Conservation (phyloP, 1,140 invertebrate genomes). For the Temnothorax longispinosus region DNA sequence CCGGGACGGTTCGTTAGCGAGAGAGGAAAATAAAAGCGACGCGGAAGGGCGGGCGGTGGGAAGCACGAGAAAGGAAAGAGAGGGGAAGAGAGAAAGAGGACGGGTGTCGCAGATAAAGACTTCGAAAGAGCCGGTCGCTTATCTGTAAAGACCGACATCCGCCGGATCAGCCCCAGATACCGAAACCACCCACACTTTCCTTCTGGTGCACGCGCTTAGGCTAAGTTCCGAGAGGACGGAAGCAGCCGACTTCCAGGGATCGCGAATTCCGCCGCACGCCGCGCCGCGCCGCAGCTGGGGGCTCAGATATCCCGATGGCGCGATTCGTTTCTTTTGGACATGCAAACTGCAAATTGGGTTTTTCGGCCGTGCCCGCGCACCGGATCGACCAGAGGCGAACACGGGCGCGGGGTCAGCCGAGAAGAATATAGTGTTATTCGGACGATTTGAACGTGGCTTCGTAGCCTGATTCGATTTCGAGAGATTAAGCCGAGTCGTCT, state of each 20-base stretch:
- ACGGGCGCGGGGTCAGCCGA: not conserved
- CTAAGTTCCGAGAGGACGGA: slow-evolving; percentile 72
- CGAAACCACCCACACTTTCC: slow-evolving; percentile 83
- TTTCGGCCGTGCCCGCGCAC: not conserved
- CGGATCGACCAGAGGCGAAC: not conserved
- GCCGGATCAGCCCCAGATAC: slow-evolving; percentile 85
- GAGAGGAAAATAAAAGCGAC: slow-evolving; percentile 1
- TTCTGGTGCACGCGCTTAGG: slow-evolving; percentile 76
- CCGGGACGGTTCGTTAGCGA: not conserved
- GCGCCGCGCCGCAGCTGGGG: not conserved
- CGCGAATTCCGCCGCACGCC: slow-evolving; percentile 30
- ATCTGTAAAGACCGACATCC: slow-evolving; percentile 83
- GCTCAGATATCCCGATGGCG: not conserved
- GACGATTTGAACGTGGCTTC: slow-evolving; percentile 71
- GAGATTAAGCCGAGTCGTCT: slow-evolving; percentile 77
- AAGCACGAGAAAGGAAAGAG: slow-evolving; percentile 24
- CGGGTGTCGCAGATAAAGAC: slow-evolving; percentile 80
- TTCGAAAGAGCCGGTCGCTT: slow-evolving; percentile 83
- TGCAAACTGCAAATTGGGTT: slow-evolving; percentile 4
- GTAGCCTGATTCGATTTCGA: slow-evolving; percentile 76
- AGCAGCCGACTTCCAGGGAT: slow-evolving; percentile 55
- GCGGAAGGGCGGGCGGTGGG: not conserved
- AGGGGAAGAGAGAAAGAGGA: slow-evolving; percentile 63
- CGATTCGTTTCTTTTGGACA: not conserved
- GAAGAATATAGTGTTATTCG: not conserved